These are phyloP conservation scores for Acanthopleura granulata DNA, from an alignment of 2,888 invertebrate genomes.

Conservation along the genomic window DNA sequence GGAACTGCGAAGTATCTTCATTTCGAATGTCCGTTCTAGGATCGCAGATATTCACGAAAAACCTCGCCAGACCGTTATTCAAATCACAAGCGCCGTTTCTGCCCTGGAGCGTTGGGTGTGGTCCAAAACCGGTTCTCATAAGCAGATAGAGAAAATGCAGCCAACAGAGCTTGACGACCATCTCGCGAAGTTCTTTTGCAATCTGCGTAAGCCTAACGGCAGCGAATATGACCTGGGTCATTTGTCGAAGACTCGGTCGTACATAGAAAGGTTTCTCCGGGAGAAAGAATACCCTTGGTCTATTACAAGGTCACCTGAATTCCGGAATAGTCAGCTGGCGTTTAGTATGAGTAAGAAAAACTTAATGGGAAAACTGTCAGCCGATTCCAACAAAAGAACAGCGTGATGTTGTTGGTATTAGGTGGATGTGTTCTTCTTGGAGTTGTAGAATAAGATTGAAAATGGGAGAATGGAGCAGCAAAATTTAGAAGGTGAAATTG, in stretches of 20 bases:
- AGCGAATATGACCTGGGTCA: background rate
- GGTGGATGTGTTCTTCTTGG: too few species aligned
- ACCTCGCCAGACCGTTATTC: background rate
- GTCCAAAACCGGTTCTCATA: background rate
- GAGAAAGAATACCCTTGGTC: background rate
- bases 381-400: background rate
- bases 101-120: background rate
- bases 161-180: background rate
- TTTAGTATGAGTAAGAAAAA: background rate
- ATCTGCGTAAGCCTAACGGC: background rate
- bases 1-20: too few species aligned
- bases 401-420: too few species aligned
- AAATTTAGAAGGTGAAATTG: too few species aligned
- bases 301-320: background rate
- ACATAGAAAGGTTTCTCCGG: background rate
- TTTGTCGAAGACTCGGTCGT: background rate
- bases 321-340: background rate
- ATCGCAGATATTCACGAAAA: background rate
- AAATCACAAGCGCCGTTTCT: background rate
- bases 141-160: background rate
- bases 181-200: background rate
- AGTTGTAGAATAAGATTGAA: too few species aligned
- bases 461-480: too few species aligned
- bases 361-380: background rate
- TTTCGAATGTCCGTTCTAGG: background rate